phyloP scores from a whole-genome alignment of 2,888 invertebrate species.

The Merodon equestris region DNA sequence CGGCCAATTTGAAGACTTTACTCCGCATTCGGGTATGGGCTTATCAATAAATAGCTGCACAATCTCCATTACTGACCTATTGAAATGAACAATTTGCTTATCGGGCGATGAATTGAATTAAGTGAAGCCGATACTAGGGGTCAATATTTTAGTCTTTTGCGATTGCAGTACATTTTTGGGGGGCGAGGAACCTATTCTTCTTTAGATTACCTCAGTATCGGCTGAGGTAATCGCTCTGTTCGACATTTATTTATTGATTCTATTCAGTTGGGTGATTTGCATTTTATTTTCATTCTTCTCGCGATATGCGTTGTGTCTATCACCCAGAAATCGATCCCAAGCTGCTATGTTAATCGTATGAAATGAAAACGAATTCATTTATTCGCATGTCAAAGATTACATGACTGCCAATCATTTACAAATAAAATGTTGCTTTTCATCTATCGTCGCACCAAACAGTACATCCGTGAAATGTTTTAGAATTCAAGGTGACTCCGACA shows the following conservation, averaged over 20 bases:
- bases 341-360: constrained; percentile 11
- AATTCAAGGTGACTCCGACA: constrained; percentile 47
- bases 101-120: not conserved
- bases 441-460: not conserved
- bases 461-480: constrained; percentile 2
- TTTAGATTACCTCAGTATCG: too few species aligned
- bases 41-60: constrained; percentile 11
- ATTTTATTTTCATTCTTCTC: not conserved
- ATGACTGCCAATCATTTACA: constrained; percentile 36
- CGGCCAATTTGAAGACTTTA: not conserved
- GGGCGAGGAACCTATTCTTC: too few species aligned
- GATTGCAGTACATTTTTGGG: too few species aligned
- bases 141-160: too few species aligned
- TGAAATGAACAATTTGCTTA: constrained; percentile 3
- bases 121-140: too few species aligned
- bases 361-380: constrained; percentile 6
- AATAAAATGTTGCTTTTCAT: constrained; percentile 1
- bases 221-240: too few species aligned
- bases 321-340: constrained; percentile 9
- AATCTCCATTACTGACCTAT: constrained; percentile 19
- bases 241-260: too few species aligned
- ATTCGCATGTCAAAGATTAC: constrained; percentile 34
- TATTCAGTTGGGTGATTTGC: too few species aligned
- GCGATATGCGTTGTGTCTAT: constrained; percentile 2
- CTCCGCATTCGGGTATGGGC: not conserved